These are phyloP conservation scores for Volucella bombylans DNA, from an alignment of 2,888 invertebrate species.

Conservation along the genomic window DNA sequence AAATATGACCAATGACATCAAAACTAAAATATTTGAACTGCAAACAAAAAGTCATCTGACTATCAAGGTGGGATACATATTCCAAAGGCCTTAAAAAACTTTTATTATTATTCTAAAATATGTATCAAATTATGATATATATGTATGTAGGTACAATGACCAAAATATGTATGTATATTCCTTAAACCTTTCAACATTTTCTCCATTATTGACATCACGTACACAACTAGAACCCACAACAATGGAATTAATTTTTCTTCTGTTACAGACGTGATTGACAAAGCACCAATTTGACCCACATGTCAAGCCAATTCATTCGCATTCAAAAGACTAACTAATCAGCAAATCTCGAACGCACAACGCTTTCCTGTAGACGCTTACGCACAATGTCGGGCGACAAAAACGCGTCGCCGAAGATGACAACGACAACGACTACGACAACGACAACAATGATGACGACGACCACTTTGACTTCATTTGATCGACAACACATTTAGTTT, in stretches of 20 bases:
- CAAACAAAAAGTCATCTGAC: too few relatives aligned
- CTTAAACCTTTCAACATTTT: too few relatives aligned
- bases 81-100: too few relatives aligned
- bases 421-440: not conserved
- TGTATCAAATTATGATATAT: too few relatives aligned
- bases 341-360: constrained; percentile 42
- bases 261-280: constrained; percentile 8
- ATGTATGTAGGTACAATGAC: too few relatives aligned
- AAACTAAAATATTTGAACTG: too few relatives aligned
- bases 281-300: constrained; percentile 53
- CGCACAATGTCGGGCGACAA: not conserved
- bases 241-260: not conserved
- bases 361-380: constrained; percentile 29
- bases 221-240: not conserved
- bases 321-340: constrained; percentile 35
- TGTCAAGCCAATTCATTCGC: constrained; percentile 50
- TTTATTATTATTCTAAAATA: too few relatives aligned
- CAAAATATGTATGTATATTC: too few relatives aligned
- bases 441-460: not conserved
- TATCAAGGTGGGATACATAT: too few relatives aligned
- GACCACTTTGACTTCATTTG: constrained; percentile 23
- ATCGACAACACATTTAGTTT: constrained; percentile 32
- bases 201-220: too few relatives aligned
- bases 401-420: too few relatives aligned
- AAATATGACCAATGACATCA: too few relatives aligned